These are phyloP conservation scores for Egretta garzetta DNA, from an alignment of 2,113 vertebrate genomes.

Conservation along the genomic window DNA sequence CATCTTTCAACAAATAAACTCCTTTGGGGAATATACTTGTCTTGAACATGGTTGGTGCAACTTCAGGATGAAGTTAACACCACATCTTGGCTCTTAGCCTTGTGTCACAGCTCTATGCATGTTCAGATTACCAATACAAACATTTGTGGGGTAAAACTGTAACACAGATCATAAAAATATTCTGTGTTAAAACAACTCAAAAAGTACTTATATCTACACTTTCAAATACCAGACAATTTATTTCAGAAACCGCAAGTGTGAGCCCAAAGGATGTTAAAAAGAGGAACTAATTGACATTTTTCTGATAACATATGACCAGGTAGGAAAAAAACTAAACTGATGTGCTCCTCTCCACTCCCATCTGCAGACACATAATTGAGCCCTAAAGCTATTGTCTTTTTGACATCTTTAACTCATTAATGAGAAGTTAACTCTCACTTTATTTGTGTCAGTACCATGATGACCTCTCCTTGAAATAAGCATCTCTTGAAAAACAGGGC, in stretches of 20 bases:
- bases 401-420: not conserved
- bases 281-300: not conserved
- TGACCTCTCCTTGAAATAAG: not conserved
- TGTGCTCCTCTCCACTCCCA: not conserved
- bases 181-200: not conserved
- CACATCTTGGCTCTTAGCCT: not conserved
- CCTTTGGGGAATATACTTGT: not conserved
- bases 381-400: not conserved
- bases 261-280: not conserved
- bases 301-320: not conserved
- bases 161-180: not conserved
- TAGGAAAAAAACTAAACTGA: not conserved
- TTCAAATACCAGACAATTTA: not conserved
- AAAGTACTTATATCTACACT: not conserved
- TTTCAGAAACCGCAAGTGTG: not conserved
- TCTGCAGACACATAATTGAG: not conserved
- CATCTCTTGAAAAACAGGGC: not conserved
- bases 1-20: not conserved
- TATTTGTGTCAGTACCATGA: not conserved
- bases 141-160: not conserved
- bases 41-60: not conserved
- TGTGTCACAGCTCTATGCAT: not conserved
- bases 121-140: not conserved
- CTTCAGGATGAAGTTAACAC: not conserved
- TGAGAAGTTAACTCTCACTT: conserved; percentile 27